Evolutionary conservation across 2,113 vertebrate species (phyloP), one percentile per base, ranked within the genome.

Genomic region (Tragelaphus strepsiceros): DNA sequence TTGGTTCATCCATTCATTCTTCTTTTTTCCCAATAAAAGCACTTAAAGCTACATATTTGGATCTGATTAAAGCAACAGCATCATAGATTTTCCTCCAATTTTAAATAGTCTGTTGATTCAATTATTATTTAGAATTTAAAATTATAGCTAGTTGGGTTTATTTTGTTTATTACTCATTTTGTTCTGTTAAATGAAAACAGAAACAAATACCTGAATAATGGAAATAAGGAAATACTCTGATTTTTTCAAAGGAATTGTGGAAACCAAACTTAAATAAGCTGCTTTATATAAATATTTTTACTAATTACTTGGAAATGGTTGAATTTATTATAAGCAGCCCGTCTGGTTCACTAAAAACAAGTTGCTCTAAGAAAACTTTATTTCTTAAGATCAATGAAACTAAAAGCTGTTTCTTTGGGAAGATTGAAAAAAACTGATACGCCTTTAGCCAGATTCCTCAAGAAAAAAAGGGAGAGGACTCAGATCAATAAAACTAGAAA

Each of bases 241-340:
- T 96, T 90, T 74, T 80, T 81, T 80, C 83, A 81, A n/a, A 94
- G 71, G n/a, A 46, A 97, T n/a, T 94, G 2, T 39, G 80, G 54
- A 85, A 94, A 92, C 21, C 15, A 92, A 85, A 82, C 51, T 89
- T 96, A 96, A 86, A 84, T 7, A 90, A 13, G 24, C 13, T 81
- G 21, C 8, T 11, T 71, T 71, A 88, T 22, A 80, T 1, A 82
- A 56, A 43, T 74, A 88, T 54, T 94, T 91, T 82, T 28, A 89
- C 35, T 82, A 94, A 58, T 92, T 89, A 92, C 4, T 92, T 96
- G 6, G 80, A 82, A 91, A 58, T 53, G n/a, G 80, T 32, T 64
- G 5, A 56, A 15, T 71, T 80, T 91, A 83, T 87, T 78, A 78
- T 2, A 88, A 58, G n/a, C 30, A 84, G 64, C 51, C 24, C 51